Evolutionary conservation across 1,140 invertebrate species (phyloP).

Genomic region (Zaprionus lachaisei): DNA sequence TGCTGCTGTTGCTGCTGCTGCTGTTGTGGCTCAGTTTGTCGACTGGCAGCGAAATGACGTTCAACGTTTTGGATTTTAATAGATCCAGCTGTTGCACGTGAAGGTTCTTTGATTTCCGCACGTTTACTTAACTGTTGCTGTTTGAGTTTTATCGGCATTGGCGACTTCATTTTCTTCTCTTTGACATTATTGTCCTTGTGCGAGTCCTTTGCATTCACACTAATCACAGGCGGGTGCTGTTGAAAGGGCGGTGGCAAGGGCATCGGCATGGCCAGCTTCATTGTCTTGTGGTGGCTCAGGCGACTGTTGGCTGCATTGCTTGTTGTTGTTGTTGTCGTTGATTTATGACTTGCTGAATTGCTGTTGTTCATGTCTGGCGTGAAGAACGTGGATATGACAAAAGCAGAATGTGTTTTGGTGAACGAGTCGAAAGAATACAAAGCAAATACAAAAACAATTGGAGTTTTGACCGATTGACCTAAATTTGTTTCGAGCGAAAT

Average conservation of each 20-base stretch:
- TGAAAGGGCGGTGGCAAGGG: not conserved
- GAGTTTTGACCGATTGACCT: constrained; percentile 9
- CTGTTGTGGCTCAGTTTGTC: not conserved
- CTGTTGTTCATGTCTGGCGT: constrained; percentile 28
- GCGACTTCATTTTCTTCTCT: constrained; percentile 8
- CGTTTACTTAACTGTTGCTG: constrained; percentile 21
- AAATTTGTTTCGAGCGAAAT: constrained; percentile 2
- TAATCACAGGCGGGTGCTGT: constrained; percentile 1
- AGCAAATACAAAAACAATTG: constrained; percentile 14
- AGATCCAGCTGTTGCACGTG: not conserved
- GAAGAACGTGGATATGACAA: not conserved
- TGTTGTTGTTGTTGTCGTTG: constrained; percentile 11
- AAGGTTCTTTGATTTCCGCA: constrained; percentile 1
- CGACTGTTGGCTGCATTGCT: constrained; percentile 8
- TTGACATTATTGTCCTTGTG: constrained; percentile 21
- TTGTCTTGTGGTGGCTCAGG: constrained; percentile 19
- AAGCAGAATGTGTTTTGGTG: constrained; percentile 3
- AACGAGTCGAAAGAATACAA: constrained; percentile 23
- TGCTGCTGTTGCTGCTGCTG: not conserved
- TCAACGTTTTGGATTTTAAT: not conserved
- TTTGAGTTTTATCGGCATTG: not conserved
- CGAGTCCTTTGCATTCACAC: constrained; percentile 27
- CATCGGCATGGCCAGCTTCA: constrained; percentile 20
- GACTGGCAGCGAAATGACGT: not conserved
- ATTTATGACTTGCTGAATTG: constrained; percentile 22